Evolutionary conservation across 2,797 vertebrate genomes (phyloP).

Genomic region (Cichlasoma orientale): DNA sequence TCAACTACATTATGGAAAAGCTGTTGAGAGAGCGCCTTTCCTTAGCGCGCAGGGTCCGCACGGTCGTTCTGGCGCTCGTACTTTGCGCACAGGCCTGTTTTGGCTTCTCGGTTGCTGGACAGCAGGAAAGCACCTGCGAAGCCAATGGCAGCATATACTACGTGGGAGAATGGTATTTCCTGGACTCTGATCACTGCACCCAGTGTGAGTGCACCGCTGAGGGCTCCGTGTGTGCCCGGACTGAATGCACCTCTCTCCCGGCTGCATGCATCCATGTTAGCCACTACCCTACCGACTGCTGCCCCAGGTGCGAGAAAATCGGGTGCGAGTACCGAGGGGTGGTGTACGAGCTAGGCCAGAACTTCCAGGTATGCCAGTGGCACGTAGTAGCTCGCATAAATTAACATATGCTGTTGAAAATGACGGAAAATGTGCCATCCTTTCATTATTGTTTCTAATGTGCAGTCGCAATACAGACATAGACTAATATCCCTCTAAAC

Average conservation of each 20-base stretch:
- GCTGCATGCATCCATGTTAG: conserved; percentile 89
- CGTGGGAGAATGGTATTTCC: conserved; percentile 87
- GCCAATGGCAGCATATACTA: conserved; percentile 86
- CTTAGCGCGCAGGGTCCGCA: conserved; percentile 33
- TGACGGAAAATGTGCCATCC: too few species aligned
- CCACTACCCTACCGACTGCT: conserved; percentile 88
- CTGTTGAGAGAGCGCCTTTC: conserved; percentile 12
- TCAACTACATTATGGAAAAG: conserved; percentile 30
- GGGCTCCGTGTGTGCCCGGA: conserved; percentile 80
- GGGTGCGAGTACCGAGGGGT: conserved; percentile 87
- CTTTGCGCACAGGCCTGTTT: conserved; percentile 51
- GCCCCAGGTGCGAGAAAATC: conserved; percentile 86
- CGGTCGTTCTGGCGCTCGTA: conserved; percentile 55
- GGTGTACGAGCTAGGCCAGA: conserved; percentile 83
- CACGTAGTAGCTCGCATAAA: background rate
- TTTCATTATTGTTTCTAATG: too few species aligned
- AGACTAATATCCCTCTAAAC: accelerated
- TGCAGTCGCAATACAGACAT: too few species aligned
- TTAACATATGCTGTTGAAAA: background rate
- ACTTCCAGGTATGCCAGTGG: conserved; percentile 80
- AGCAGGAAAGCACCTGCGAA: conserved; percentile 80
- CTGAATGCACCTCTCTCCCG: conserved; percentile 82
- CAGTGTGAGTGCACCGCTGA: conserved; percentile 85
- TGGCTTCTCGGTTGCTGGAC: conserved; percentile 76
- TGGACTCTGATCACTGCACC: conserved; percentile 86